phyloP scores from a whole-genome alignment of 2,888 invertebrate species.

The Ichneumon xanthorius region DNA sequence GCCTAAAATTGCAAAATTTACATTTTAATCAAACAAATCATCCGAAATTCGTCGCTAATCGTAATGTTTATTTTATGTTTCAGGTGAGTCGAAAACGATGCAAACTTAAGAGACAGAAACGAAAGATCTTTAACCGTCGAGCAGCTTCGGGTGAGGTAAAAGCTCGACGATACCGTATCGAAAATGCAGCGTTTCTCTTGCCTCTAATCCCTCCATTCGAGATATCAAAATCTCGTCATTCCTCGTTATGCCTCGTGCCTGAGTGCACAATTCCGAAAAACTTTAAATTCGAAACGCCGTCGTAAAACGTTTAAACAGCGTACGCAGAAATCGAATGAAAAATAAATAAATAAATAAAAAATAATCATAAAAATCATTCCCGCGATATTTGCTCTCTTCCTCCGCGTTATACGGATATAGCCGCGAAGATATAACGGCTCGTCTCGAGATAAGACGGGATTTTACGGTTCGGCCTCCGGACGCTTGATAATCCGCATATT shows the following conservation, averaged over 20 bases:
- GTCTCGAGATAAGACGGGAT: slow-evolving; percentile 64
- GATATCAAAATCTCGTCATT: slow-evolving; percentile 28
- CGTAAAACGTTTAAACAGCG: slow-evolving; percentile 72
- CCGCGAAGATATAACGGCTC: slow-evolving; percentile 44
- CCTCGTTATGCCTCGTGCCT: slow-evolving; percentile 34
- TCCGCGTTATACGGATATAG: slow-evolving; percentile 12
- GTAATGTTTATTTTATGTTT: slow-evolving; percentile 61
- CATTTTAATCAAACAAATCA: slow-evolving; percentile 14
- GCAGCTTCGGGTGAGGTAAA: slow-evolving; percentile 52
- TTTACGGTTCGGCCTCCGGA: slow-evolving; percentile 71
- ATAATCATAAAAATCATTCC: slow-evolving; percentile 27
- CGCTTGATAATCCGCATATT: slow-evolving; percentile 79
- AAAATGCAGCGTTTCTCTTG: slow-evolving; percentile 52
- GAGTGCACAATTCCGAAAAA: slow-evolving; percentile 42
- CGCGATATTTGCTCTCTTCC: slow-evolving; percentile 44
- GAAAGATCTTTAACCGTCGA: not conserved
- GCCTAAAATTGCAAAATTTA: not conserved
- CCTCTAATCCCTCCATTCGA: slow-evolving; percentile 18
- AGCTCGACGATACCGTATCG: slow-evolving; percentile 17
- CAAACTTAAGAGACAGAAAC: slow-evolving; percentile 16
- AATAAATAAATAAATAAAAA: slow-evolving; percentile 1
- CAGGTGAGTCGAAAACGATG: slow-evolving; percentile 66
- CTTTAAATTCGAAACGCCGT: slow-evolving; percentile 75
- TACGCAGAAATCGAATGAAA: slow-evolving; percentile 12
- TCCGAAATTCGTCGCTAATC: slow-evolving; percentile 33